A percentile compares a stretch with the other conserved stretches of the same genome.
phyloP scores from a whole-genome alignment of 2,113 vertebrate genomes.

The Bos indicus region DNA sequence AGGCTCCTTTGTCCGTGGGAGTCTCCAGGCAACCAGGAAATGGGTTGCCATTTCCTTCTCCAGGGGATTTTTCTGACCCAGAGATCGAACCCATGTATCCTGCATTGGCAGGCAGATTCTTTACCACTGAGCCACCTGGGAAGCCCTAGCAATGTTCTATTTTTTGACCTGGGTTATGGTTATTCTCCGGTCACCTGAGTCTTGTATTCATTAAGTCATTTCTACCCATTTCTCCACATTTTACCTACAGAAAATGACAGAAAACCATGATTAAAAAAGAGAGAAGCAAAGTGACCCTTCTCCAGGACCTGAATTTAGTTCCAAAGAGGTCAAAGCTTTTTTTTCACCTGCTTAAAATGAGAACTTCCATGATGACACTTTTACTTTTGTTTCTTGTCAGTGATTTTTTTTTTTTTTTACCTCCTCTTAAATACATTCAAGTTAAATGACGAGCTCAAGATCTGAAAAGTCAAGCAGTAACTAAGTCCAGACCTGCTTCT shows the following conservation, averaged over 20 bases:
- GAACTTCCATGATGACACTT: neutral
- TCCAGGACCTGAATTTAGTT: neutral
- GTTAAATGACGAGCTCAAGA: neutral
- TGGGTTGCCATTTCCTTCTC: neutral
- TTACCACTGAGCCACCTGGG: neutral
- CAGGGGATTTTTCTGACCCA: neutral
- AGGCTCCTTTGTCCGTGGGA: neutral
- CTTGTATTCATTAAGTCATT: neutral
- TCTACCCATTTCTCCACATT: neutral
- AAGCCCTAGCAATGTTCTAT: neutral
- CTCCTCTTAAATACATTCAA: neutral
- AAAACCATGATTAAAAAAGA: neutral
- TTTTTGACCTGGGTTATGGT: neutral
- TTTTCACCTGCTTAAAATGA: neutral
- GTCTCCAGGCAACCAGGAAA: neutral
- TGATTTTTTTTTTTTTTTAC: neutral
- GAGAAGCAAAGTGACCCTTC: neutral
- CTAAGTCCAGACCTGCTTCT: neutral
- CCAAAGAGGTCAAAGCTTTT: neutral
- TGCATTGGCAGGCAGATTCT: neutral
- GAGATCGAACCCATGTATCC: neutral
- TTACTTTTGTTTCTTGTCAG: neutral
- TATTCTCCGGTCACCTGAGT: neutral
- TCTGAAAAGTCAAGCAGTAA: neutral
- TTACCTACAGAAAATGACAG: neutral